A percentile compares a stretch with the other conserved stretches of the same genome.
Conservation (phyloP, 2,113 vertebrate genomes). For the Delphinus delphis region DNA sequence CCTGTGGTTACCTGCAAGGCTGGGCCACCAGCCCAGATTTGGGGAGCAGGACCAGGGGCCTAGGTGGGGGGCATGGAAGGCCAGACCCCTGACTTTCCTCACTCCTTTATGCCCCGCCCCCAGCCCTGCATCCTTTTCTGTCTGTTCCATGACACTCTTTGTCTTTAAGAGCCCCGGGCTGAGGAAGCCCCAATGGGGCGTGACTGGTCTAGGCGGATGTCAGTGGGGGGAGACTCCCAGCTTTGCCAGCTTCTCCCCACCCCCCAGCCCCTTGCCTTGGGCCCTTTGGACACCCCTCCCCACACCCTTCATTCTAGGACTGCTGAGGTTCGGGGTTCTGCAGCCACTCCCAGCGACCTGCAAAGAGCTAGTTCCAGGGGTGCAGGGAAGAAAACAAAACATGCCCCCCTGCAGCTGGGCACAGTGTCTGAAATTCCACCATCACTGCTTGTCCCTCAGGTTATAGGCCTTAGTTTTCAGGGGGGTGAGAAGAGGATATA, state of each 20-base stretch:
- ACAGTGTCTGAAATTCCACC: neutral
- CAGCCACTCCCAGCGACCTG: neutral
- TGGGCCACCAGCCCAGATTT: neutral
- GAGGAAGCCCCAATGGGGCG: conserved; percentile 56
- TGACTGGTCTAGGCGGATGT: conserved; percentile 34
- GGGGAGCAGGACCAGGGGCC: neutral
- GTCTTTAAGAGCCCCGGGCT: conserved; percentile 48
- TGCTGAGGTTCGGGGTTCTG: neutral
- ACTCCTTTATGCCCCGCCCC: neutral
- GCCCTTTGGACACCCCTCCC: neutral
- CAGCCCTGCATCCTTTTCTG: neutral
- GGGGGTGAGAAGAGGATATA: neutral
- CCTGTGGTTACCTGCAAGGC: neutral
- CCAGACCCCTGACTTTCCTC: neutral
- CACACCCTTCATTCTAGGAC: neutral
- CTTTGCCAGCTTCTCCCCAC: neutral
- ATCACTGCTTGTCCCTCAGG: neutral
- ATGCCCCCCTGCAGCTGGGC: neutral
- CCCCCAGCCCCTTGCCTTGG: neutral
- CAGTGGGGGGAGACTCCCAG: neutral
- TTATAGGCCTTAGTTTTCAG: neutral
- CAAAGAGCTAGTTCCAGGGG: neutral
- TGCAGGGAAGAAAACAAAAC: neutral
- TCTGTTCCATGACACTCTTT: conserved; percentile 34
- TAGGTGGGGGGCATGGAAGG: neutral